Conservation (phyloP, 2,113 vertebrate genomes). For the Chamaea fasciata region DNA sequence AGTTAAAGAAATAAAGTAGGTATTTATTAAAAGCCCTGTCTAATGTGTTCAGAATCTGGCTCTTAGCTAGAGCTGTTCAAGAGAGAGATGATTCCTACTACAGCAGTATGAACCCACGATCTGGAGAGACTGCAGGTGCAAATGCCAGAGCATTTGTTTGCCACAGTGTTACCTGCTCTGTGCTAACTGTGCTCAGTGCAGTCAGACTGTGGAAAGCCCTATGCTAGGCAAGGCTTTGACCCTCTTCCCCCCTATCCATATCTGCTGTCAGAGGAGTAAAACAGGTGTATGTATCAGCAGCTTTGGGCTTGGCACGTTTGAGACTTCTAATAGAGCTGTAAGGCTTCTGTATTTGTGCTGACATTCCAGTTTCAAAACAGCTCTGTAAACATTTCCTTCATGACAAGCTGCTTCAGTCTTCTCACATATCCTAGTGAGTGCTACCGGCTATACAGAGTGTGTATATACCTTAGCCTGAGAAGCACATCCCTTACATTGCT, state of each 20-base stretch:
- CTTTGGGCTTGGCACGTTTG: neutral
- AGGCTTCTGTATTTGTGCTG: neutral
- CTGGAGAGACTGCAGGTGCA: neutral
- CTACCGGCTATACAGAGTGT: neutral
- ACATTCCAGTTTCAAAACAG: neutral
- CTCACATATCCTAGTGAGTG: neutral
- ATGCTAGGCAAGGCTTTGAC: neutral
- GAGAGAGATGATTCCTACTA: neutral
- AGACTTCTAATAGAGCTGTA: neutral
- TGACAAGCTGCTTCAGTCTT: neutral
- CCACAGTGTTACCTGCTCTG: rapidly evolving
- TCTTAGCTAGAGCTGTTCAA: neutral
- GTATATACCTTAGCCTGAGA: neutral
- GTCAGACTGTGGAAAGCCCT: neutral
- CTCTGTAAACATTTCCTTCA: neutral
- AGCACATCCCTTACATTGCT: neutral
- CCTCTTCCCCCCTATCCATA: neutral
- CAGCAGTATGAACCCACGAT: rapidly evolving
- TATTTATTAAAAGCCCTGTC: neutral
- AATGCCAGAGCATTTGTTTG: neutral
- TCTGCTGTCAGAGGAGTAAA: neutral
- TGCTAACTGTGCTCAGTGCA: neutral
- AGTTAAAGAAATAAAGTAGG: neutral
- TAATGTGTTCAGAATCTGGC: neutral
- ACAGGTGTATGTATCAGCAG: neutral